These are phyloP conservation scores for Scaeva pyrastri DNA, from an alignment of 2,888 invertebrate species.

Conservation along the genomic window DNA sequence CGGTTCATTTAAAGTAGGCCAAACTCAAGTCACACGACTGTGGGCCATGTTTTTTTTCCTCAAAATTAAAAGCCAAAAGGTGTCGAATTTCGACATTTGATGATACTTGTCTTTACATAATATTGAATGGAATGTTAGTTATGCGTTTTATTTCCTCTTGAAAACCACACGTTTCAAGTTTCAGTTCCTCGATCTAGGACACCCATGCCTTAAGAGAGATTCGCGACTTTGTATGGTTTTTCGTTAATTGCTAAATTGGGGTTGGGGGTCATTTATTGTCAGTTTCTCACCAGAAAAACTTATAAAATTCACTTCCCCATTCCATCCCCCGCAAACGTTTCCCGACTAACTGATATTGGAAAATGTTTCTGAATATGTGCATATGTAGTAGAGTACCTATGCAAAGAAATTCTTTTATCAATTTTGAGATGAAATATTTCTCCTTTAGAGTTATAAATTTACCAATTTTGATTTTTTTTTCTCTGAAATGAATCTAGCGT, in stretches of 20 bases:
- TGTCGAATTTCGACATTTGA: too few species aligned
- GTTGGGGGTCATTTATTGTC: neutral
- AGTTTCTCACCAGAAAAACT: neutral
- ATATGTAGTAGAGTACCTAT: neutral
- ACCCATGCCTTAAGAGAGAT: neutral
- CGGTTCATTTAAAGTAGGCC: too few species aligned
- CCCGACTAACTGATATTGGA: neutral
- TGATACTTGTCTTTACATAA: too few species aligned
- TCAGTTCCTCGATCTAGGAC: neutral
- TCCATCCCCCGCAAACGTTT: neutral
- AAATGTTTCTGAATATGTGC: too few species aligned
- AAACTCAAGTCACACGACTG: too few species aligned
- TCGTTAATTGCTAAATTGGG: neutral
- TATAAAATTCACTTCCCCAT: neutral
- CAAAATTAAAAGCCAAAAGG: too few species aligned
- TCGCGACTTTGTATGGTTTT: conserved; percentile 1
- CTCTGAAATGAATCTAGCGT: neutral
- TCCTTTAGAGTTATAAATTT: neutral
- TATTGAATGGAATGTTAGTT: too few species aligned
- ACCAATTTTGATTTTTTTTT: conserved; percentile 1
- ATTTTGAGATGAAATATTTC: neutral
- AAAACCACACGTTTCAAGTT: too few species aligned
- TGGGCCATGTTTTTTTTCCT: too few species aligned
- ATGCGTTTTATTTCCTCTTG: too few species aligned
- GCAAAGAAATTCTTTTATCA: neutral